Base-by-base conservation (phyloP, 1,140 invertebrate species). In the Eupeodes corollae region DNA sequence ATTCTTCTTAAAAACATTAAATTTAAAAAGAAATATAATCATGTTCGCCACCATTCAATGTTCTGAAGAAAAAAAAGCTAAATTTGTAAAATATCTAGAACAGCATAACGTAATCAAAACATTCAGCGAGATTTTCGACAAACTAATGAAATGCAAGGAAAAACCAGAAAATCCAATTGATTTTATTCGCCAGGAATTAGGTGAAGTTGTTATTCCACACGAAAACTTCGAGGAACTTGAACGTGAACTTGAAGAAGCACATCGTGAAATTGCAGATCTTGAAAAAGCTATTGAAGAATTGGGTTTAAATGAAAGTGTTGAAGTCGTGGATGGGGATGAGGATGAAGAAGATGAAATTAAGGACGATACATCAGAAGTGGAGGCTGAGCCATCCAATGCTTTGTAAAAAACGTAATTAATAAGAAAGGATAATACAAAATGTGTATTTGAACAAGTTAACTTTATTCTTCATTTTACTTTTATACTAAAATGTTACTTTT, bases 171-270 rank as follows among this genome's bases (percentile, higher is more conserved):
- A 46, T 40, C 45, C 45, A 19, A 37, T 46, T 19, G 45, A 46
- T 15, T 46, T 39, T 26, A 46, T 46, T 39, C 34, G 45, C 6
- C 21, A 46, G 26, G 45, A 46, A 46, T 39, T 46, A n/a, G 45
- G 45, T 30, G 45, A 38, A 39, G 39, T 31, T 26, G 21, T 19
- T 8, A 31, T 46, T 37, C 37, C 45, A 21, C 11, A 19, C 10
- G 45, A 46, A 46, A 40, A 13, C 9, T 14, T 46, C 18, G 45
- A 40, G 16, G 39, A 46, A 26, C 19, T 46, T 34, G 45, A 46
- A 12, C 34, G 30, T 8, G 45, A 46, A 13, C 19, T 46, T 12
- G 45, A 46, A 11, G 45, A 39, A 18, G 45, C 45, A 2, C 34
- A 39, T 16, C 45, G 45, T 39, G 45, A 46, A 37, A 46, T 46